Percentiles rank a stretch among this genome's conserved stretches.
These are phyloP conservation scores for Lepidocyrtinus sp. DNA, from an alignment of 2,888 invertebrate genomes.

Conservation along the genomic window DNA sequence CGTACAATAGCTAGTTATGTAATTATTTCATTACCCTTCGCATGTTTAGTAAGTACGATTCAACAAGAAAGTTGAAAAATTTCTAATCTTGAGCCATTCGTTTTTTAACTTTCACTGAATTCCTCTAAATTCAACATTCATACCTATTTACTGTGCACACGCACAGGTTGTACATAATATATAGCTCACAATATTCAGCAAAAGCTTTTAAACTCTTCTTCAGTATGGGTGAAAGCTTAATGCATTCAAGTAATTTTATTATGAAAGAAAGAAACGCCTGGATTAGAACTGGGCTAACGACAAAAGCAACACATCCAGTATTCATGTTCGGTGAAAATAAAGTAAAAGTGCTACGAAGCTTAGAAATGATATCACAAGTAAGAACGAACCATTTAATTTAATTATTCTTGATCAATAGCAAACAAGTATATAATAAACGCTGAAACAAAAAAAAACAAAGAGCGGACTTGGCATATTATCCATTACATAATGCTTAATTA, in stretches of 20 bases:
- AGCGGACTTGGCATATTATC: background rate
- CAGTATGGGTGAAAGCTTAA: background rate
- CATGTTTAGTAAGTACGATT: background rate
- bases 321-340: no score
- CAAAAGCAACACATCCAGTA: no score
- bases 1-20: no score
- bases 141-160: no score
- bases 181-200: background rate
- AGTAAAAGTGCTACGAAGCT: background rate
- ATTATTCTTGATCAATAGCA: background rate
- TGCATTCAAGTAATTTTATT: background rate
- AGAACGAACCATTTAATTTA: background rate
- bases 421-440: background rate
- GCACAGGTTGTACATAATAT: no score
- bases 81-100: background rate
- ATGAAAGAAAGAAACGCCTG: background rate
- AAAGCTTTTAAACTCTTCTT: background rate
- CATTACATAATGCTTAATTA: background rate
- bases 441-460: background rate
- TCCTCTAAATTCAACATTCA: no score
- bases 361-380: background rate
- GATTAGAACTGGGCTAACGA: background rate
- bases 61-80: no score
- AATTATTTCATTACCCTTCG: background rate
- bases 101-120: background rate